These are phyloP conservation scores for Rhynchopsitta pachyrhyncha DNA, from an alignment of 2,113 vertebrate genomes.

Conservation along the genomic window DNA sequence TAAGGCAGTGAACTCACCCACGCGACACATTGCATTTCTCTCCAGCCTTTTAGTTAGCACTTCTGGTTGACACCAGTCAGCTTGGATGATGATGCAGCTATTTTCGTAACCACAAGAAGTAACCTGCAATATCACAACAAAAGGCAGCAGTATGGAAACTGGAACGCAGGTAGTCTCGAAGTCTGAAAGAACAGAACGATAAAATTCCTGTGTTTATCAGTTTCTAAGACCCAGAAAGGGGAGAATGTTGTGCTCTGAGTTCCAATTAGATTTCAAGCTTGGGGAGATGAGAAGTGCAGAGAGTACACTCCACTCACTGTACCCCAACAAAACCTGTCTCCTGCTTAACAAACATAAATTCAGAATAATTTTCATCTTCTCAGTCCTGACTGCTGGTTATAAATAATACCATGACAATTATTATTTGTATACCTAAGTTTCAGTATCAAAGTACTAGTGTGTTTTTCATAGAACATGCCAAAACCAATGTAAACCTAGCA, in stretches of 20 bases:
- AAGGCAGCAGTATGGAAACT: background rate
- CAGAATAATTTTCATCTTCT: background rate
- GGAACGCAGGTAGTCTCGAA: background rate
- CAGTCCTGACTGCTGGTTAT: background rate
- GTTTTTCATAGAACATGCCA: background rate
- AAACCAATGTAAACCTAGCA: background rate
- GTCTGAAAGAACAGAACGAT: background rate
- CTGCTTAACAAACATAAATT: background rate
- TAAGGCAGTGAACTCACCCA: accelerated
- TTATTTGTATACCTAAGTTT: background rate
- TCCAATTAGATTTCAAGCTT: background rate
- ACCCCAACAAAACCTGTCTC: background rate
- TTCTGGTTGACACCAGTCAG: background rate
- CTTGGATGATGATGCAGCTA: background rate
- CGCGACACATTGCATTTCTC: background rate
- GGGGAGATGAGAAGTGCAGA: background rate
- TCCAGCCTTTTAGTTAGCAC: background rate
- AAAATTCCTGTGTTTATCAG: background rate
- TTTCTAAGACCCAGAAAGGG: background rate
- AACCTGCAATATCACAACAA: background rate
- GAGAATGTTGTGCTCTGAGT: background rate
- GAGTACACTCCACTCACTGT: background rate
- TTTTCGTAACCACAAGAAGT: background rate
- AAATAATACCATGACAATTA: background rate
- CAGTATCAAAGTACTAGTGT: background rate